Evolutionary conservation across 2,797 vertebrate genomes (phyloP), one percentile per base, ranked within the genome.

Genomic region (Lithobates sylvaticus): DNA sequence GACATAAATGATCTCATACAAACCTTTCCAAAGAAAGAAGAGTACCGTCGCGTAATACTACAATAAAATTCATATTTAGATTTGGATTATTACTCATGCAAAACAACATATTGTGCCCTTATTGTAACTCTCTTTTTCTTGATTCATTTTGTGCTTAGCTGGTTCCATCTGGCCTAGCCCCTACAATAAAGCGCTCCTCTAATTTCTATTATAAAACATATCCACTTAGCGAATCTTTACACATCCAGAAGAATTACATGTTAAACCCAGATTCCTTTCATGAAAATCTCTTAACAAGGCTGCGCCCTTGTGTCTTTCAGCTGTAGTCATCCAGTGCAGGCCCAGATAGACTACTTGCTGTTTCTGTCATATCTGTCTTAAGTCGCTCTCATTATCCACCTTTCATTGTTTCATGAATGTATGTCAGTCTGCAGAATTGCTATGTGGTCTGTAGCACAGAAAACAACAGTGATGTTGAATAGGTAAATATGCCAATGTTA

Each of bases 21-120:
- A 47, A 71, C 61, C 29, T 44, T 76, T 8, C 27, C 21, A 47
- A 65, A 69, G 65, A 50, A 26, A 58, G 6, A 13, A 70, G 6
- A 70, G 26, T 23, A 44, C 32, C 5, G 18, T 3, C 1, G 21
- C 7, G 1, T 61, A 61, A 61, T 65, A 34, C 34, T 29, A 23
- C 8, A 64, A 73, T 81, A 61, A 26, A 71, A 58, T 32, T 72
- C 32, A 42, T 73, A 50, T 64, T 82, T 74, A 32, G 32, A 64
- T 26, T 27, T 64, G n/a, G 29, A 61, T 61, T 65, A 47, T 61
- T 26, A 84, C 15, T 29, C 42, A 74, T 21, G 61, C 10, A 13
- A 9, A 44, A 58, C 67, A 27, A 8, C 71, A 78, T 10, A 64
- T 84, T n/a, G 42, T 64, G 58, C 5, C 32, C 36, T 65, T 64